Evolutionary conservation across 2,888 invertebrate species (phyloP).

Genomic region (Achlya flavicornis): DNA sequence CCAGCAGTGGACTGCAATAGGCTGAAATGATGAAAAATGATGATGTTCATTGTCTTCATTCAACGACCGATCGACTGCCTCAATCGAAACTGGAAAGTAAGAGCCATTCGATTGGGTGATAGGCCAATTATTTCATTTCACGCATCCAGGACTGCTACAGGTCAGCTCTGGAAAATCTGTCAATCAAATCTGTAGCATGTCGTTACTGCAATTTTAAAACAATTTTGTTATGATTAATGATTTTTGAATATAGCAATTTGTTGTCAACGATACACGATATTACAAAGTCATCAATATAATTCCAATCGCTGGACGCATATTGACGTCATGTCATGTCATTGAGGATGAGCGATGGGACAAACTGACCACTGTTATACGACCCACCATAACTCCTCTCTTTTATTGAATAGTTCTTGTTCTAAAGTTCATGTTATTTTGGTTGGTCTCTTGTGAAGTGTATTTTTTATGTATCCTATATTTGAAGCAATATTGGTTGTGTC

Average conservation of each 20-base stretch:
- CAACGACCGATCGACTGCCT: no score
- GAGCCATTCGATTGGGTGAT: no score
- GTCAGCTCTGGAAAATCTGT: not conserved
- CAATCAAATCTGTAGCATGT: not conserved
- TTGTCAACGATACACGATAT: slow-evolving; percentile 6
- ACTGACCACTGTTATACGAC: not conserved
- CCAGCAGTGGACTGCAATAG: no score
- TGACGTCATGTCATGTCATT: not conserved
- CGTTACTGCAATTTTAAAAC: not conserved
- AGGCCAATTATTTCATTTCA: no score
- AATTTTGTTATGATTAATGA: slow-evolving; percentile 3
- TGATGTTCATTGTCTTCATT: no score
- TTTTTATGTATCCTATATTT: not conserved
- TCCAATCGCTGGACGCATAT: not conserved
- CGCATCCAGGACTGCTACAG: no score
- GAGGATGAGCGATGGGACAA: not conserved
- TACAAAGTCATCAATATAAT: slow-evolving; percentile 5
- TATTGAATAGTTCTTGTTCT: not conserved
- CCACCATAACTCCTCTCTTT: not conserved
- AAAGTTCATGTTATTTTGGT: not conserved
- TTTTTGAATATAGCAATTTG: slow-evolving; percentile 5
- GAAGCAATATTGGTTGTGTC: not conserved
- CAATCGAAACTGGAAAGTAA: no score
- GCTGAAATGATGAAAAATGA: no score
- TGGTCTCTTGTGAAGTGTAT: not conserved